Base-by-base conservation (phyloP, 2,113 vertebrate species). In the Petrocephalus microphthalmus region DNA sequence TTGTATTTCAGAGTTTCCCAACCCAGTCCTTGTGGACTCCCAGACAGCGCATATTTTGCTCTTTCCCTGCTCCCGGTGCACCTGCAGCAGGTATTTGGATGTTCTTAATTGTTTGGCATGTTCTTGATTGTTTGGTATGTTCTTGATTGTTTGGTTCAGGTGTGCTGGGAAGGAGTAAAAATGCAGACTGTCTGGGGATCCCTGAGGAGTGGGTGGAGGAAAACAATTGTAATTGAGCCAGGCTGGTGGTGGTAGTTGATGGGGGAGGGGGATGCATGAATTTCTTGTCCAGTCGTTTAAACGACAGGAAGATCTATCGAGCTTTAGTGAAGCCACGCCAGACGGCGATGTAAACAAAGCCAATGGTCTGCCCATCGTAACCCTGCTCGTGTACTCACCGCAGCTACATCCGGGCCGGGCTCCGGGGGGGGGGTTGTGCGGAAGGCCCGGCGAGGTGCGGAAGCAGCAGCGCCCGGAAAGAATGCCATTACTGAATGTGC, bases 401-500 rank as follows among this genome's bases (percentile, higher is more conserved):
- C 29, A 74, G 29, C 29, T 29, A 37, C 67, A 29, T 33, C 67
- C 67, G 78, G 78, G 42, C 33, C 17, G 11, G 33, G 25, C 53
- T 57, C 25, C 5, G 51, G 17, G 53, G 29, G 13, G 29, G 13
- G n/a, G n/a, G 29, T 2, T n/a, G 15, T 20, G 51, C 29, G 25
- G 84, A 53, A 37, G 25, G n/a, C 33, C 33, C 17, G 17, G 52
- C n/a, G 37, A 51, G 42, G 53, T 60, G 54, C 56, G 54, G 33
- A 60, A 53, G 19, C 47, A 25, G 47, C 56, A 60, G 33, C n/a
- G 45, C 20, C 60, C 45, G 22, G 56, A 57, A 45, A 22, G 60
- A 71, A 71, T 47, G n/a, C 86, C 20, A 19, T 87, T 71, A 71
- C n/a, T 67, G 86, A 87, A 71, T 67, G 57, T 57, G 60, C 86